Evolutionary conservation across 2,888 invertebrate species (phyloP).

Genomic region (Eubasilissa splendida): DNA sequence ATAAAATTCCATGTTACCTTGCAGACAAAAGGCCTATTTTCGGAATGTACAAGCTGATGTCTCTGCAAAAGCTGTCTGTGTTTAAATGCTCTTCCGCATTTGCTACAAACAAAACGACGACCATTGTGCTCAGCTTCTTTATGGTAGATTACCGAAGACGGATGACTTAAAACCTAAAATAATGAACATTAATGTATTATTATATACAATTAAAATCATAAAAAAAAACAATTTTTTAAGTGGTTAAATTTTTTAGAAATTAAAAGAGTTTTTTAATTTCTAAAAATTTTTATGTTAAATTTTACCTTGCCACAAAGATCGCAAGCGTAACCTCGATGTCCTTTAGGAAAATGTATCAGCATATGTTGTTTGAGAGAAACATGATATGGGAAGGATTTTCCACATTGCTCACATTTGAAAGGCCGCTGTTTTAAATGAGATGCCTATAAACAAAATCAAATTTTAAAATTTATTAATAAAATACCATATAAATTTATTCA

Average conservation of each 20-base stretch:
- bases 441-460: constrained; percentile 63
- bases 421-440: constrained; percentile 74
- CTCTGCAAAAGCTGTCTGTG: constrained; percentile 81
- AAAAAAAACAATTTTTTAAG: neutral
- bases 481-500: too few relatives aligned
- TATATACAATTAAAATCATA: neutral
- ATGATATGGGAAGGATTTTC: constrained; percentile 75
- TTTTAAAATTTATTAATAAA: constrained; percentile 6
- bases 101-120: constrained; percentile 80
- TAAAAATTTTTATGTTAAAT: neutral
- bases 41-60: constrained; percentile 86
- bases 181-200: neutral
- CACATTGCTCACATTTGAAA: constrained; percentile 74
- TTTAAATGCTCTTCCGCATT: constrained; percentile 83
- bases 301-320: constrained; percentile 77
- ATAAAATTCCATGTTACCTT: constrained; percentile 64
- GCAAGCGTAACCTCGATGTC: constrained; percentile 73
- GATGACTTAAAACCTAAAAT: constrained; percentile 76
- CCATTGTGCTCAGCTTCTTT: constrained; percentile 80
- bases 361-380: constrained; percentile 75
- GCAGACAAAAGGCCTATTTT: constrained; percentile 77
- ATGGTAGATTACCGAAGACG: constrained; percentile 83
- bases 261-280: neutral
- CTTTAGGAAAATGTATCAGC: constrained; percentile 70
- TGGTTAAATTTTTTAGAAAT: neutral